These are phyloP conservation scores for Neuroterus valhalla DNA, from an alignment of 1,140 invertebrate genomes.

Conservation along the genomic window DNA sequence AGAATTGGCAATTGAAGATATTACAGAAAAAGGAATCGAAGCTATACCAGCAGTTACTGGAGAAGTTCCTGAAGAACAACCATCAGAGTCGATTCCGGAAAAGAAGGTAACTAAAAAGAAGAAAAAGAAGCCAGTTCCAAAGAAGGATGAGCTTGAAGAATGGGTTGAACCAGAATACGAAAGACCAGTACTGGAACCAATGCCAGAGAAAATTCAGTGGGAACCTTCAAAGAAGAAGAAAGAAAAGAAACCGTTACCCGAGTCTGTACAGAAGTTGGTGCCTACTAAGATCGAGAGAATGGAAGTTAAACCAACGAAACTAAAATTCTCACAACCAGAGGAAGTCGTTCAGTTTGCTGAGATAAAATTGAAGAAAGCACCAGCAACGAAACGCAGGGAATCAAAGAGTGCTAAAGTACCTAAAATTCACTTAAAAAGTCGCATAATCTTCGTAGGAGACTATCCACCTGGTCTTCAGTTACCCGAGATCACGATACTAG, in stretches of 20 bases:
- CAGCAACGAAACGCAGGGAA: slow-evolving; percentile 74
- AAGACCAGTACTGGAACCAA: slow-evolving; percentile 70
- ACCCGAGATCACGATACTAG: slow-evolving; percentile 73
- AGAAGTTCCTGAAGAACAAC: slow-evolving; percentile 32
- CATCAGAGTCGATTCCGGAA: slow-evolving; percentile 63
- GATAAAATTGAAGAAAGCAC: slow-evolving; percentile 80
- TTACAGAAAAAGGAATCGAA: slow-evolving; percentile 63
- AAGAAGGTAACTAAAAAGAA: slow-evolving; percentile 60
- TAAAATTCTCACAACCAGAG: slow-evolving; percentile 68
- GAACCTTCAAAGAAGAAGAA: slow-evolving; percentile 69
- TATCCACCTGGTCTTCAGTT: slow-evolving; percentile 77
- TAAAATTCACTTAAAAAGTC: slow-evolving; percentile 80
- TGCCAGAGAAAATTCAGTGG: slow-evolving; percentile 73
- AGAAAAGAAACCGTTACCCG: slow-evolving; percentile 61
- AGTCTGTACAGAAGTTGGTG: slow-evolving; percentile 58
- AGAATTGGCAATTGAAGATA: slow-evolving; percentile 59
- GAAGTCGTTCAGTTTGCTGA: slow-evolving; percentile 77
- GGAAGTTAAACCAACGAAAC: slow-evolving; percentile 71
- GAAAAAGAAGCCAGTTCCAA: slow-evolving; percentile 52
- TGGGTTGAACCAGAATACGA: slow-evolving; percentile 74
- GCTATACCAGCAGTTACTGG: slow-evolving; percentile 53
- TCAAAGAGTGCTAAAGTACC: slow-evolving; percentile 74
- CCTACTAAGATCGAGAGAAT: slow-evolving; percentile 72
- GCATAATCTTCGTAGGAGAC: slow-evolving; percentile 77
- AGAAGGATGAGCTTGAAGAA: slow-evolving; percentile 72